These are phyloP conservation scores for Pogonomyrmex barbatus DNA, from an alignment of 1,140 invertebrate genomes.

Conservation along the genomic window DNA sequence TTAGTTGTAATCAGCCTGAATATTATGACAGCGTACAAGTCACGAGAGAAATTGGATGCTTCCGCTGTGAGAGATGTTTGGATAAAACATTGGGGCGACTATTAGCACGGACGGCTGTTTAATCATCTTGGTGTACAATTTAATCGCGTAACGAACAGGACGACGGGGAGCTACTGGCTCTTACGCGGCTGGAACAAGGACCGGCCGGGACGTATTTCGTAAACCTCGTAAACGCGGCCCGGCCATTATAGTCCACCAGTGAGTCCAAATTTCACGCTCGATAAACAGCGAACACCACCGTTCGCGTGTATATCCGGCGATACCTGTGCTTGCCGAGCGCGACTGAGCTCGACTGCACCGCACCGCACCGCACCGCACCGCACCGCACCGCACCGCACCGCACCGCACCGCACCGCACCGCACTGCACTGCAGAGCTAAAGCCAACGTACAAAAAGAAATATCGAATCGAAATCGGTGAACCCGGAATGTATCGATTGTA, in stretches of 20 bases:
- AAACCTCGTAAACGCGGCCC: conserved; percentile 60
- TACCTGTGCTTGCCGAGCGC: background rate
- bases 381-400: no score
- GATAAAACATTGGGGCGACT: conserved; percentile 21
- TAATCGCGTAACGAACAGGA: conserved; percentile 35
- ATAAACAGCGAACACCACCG: conserved; percentile 57
- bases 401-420: no score
- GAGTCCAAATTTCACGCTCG: conserved; percentile 71
- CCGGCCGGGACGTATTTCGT: conserved; percentile 22
- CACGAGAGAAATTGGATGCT: background rate
- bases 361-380: no score
- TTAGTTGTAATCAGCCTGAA: background rate
- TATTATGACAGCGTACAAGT: background rate
- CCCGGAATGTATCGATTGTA: conserved; percentile 33
- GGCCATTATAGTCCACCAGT: conserved; percentile 38
- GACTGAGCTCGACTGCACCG: background rate
- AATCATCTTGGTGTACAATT: conserved; percentile 59
- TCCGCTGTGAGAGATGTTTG: conserved; percentile 14
- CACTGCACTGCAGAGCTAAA: no score
- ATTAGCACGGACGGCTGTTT: conserved; percentile 37
- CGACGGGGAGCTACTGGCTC: background rate
- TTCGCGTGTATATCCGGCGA: conserved; percentile 43
- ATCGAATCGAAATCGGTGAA: background rate
- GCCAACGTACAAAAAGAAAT: conserved; percentile 29
- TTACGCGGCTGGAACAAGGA: conserved; percentile 24